Conservation (phyloP, 2,888 invertebrate species). For the Scaptomyza tumidula region DNA sequence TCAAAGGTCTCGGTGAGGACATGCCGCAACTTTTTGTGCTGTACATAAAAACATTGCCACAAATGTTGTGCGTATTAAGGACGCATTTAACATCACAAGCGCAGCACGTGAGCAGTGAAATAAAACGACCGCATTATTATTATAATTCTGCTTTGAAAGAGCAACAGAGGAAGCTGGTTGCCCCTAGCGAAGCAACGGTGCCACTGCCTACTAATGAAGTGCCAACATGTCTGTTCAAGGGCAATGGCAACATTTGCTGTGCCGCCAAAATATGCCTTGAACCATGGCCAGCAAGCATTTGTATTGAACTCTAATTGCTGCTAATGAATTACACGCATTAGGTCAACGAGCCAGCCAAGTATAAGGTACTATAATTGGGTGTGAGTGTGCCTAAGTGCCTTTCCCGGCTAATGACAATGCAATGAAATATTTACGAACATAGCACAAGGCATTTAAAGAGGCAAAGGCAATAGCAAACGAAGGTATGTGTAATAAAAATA, state of each 20-base stretch:
- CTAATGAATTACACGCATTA: slow-evolving; percentile 72
- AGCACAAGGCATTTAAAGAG: neutral
- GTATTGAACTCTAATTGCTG: slow-evolving; percentile 75
- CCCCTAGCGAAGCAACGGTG: neutral
- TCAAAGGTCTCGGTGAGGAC: slow-evolving; percentile 30
- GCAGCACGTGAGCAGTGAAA: slow-evolving; percentile 69
- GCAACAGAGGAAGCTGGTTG: neutral
- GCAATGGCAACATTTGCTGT: slow-evolving; percentile 35
- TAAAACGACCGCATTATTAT: slow-evolving; percentile 74
- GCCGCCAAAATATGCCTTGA: slow-evolving; percentile 53
- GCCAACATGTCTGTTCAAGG: slow-evolving; percentile 47
- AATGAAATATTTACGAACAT: slow-evolving; percentile 58
- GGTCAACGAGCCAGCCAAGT: slow-evolving; percentile 49
- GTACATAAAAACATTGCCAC: slow-evolving; percentile 54
- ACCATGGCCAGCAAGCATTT: slow-evolving; percentile 41
- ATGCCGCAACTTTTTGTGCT: slow-evolving; percentile 38
- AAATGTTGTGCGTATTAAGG: slow-evolving; percentile 72
- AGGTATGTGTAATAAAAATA: neutral
- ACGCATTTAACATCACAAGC: slow-evolving; percentile 56
- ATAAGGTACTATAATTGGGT: slow-evolving; percentile 15
- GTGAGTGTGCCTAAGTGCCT: slow-evolving; percentile 28
- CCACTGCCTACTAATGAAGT: slow-evolving; percentile 60
- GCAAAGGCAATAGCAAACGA: neutral
- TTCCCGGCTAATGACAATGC: slow-evolving; percentile 52
- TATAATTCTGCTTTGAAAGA: slow-evolving; percentile 37